Percentiles rank a stretch among this genome's conserved stretches.
Conservation (phyloP, 2,888 invertebrate species). For the Meloe dianella region DNA sequence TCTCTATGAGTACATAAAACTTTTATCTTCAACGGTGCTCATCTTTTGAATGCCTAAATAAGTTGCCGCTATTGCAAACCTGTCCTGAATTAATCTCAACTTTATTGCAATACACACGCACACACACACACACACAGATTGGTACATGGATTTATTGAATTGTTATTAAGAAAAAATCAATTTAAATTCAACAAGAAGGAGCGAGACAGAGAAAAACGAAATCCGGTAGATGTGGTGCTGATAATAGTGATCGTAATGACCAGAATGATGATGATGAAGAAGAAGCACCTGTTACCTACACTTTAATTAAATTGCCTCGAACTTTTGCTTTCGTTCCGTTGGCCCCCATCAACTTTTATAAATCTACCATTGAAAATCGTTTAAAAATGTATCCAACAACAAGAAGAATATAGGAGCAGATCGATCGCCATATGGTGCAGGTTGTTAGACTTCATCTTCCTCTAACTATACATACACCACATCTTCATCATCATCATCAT, state of each 20-base stretch:
- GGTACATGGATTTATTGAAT: slow-evolving; percentile 1
- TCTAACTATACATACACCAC: not conserved
- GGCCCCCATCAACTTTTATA: slow-evolving; percentile 8
- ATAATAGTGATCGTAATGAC: not conserved
- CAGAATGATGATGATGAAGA: slow-evolving; percentile 2
- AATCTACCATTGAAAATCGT: slow-evolving; percentile 9
- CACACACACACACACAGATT: not conserved
- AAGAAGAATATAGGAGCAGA: not conserved
- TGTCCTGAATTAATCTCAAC: slow-evolving; percentile 10
- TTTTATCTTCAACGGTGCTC: slow-evolving; percentile 4
- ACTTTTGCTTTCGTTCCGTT: slow-evolving; percentile 27
- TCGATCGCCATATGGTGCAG: slow-evolving; percentile 19
- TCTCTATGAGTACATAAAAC: not conserved
- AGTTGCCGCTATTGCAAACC: slow-evolving; percentile 11
- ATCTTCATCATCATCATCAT: not conserved
- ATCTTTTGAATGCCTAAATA: slow-evolving; percentile 12
- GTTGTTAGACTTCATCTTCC: not conserved
- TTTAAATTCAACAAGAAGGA: not conserved
- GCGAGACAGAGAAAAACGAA: not conserved
- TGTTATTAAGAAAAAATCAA: not conserved
- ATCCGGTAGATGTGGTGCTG: not conserved
- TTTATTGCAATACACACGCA: slow-evolving; percentile 3
- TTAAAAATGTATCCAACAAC: slow-evolving; percentile 1
- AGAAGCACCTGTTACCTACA: slow-evolving; percentile 22
- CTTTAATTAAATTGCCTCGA: slow-evolving; percentile 27